Conservation (phyloP, 2,113 vertebrate species). For the Chauna torquata region DNA sequence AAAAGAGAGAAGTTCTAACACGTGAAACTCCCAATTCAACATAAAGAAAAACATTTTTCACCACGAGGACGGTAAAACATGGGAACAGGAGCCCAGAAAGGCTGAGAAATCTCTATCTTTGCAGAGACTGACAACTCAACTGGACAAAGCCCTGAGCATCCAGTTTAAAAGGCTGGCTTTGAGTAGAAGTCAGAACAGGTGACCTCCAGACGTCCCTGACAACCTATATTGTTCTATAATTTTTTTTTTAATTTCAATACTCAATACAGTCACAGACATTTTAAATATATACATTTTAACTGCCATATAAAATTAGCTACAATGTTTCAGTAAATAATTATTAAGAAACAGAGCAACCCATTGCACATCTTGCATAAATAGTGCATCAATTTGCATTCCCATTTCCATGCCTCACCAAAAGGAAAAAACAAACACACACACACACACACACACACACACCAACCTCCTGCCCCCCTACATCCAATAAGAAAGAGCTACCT, state of each 20-base stretch:
- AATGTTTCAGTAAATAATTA: not conserved
- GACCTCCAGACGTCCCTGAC: not conserved
- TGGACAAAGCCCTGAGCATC: not conserved
- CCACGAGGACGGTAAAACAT: not conserved
- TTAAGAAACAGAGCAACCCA: not conserved
- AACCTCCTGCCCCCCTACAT: too few species aligned
- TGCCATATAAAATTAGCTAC: not conserved
- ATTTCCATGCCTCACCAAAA: not conserved
- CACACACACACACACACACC: too few species aligned
- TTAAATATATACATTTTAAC: not conserved
- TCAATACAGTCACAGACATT: accelerated
- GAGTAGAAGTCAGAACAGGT: not conserved
- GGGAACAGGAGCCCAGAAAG: not conserved
- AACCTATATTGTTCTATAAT: not conserved
- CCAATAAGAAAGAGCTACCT: not conserved
- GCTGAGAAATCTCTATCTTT: not conserved
- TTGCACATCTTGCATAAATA: not conserved
- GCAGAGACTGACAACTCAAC: accelerated
- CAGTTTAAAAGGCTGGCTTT: not conserved
- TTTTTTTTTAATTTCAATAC: not conserved
- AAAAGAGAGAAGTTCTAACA: not conserved
- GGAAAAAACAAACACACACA: too few species aligned
- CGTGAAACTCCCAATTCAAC: not conserved
- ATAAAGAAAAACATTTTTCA: not conserved
- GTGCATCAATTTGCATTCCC: not conserved